Base-by-base conservation (phyloP, 2,888 invertebrate genomes). In the Calliopum simillimum region DNA sequence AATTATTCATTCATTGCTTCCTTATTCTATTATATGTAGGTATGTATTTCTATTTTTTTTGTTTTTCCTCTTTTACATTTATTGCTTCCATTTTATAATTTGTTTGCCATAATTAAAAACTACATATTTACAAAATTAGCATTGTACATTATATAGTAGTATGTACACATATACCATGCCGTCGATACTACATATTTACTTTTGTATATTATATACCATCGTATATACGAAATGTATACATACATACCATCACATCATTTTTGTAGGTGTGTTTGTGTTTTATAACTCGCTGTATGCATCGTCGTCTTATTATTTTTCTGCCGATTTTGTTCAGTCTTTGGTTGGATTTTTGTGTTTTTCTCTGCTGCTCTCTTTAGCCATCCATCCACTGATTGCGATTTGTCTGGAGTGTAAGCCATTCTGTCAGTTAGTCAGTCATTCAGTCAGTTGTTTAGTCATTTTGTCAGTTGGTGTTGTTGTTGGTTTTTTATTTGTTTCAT, bases 401-500 rank as follows among this genome's bases (percentile, higher is more conserved):
- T 59, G 63, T 51, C 63, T 63, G 47, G 63, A 47, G 49, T 49
- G 49, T 49, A 23, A 49, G 33, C 41, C 21, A 41, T 16, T 58
- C 33, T 49, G 49, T 49, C 47, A 49, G 33, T 61, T 14, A 41
- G 19, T 58, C 33, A 25, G 19, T 11, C 58, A 58, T 3, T 58
- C 14, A 68, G n/a, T 49, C 44, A 51, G 41, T 61, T 44, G 25
- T 55, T 64, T 46, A 41, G 63, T 58, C 11, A 64, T 58, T 56
- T 21, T 49, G 5, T 55, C 46, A 12, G 49, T 62, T 61, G 56
- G 61, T 63, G 21, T 46, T 53, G 21, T 59, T 33, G 19, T 58
- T 43, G 16, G 33, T 72, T 67, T 55, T 74, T 73, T 72, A 68
- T 74, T 73, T 74, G 61, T 73, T 71, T 72, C 69, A 73, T 72